Evolutionary conservation across 2,797 vertebrate genomes (phyloP).

Genomic region (Trichosurus vulpecula): DNA sequence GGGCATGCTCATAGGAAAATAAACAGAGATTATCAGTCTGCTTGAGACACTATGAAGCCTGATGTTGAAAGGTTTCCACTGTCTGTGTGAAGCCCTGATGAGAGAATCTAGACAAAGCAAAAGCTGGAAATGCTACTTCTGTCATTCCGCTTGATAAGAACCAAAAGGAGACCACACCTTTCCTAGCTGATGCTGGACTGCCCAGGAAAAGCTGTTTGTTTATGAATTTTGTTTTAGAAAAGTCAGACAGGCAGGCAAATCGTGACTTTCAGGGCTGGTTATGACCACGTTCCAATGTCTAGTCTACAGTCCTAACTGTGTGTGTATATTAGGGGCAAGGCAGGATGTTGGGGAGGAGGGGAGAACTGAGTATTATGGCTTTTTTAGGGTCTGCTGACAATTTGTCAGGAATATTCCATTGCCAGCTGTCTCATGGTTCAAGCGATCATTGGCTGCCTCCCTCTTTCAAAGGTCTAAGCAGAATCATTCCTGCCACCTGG

Average conservation of each 20-base stretch:
- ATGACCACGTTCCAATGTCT: conserved; percentile 56
- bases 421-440: conserved; percentile 23
- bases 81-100: conserved; percentile 77
- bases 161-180: conserved; percentile 70
- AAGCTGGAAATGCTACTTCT: conserved; percentile 66
- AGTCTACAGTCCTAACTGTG: conserved; percentile 15
- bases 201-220: conserved; percentile 67
- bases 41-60: conserved; percentile 79
- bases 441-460: conserved; percentile 1
- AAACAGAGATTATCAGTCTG: conserved; percentile 86
- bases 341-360: conserved; percentile 34
- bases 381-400: conserved; percentile 33
- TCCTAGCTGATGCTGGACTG: conserved; percentile 1
- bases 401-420: conserved; percentile 45
- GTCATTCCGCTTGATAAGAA: conserved; percentile 70
- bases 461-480: neutral
- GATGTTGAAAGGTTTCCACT: conserved; percentile 79
- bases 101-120: conserved; percentile 73
- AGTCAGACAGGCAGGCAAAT: conserved; percentile 62
- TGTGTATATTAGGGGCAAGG: neutral
- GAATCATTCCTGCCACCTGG: neutral
- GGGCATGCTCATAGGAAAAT: conserved; percentile 77
- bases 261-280: conserved; percentile 56
- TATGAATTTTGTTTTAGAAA: conserved; percentile 71
- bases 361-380: conserved; percentile 2